These are phyloP conservation scores for Strigops habroptila DNA, from an alignment of 2,113 vertebrate species.

Conservation along the genomic window DNA sequence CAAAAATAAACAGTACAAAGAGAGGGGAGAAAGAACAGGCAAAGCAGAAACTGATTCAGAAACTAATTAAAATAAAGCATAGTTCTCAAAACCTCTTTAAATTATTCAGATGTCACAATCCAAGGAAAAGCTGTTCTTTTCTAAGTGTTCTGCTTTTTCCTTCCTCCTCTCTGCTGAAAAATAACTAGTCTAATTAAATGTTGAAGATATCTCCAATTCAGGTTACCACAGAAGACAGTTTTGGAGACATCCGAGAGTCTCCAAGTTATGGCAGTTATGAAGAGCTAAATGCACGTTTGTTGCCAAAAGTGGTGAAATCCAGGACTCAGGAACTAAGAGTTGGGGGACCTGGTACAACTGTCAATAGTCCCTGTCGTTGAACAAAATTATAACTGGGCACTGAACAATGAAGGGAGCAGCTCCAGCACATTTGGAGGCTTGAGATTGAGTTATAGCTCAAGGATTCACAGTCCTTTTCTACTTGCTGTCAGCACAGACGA, in stretches of 20 bases:
- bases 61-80: conserved; percentile 71
- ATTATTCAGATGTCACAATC: conserved; percentile 62
- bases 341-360: not conserved
- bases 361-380: not conserved
- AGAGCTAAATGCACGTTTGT: not conserved
- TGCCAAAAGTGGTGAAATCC: not conserved
- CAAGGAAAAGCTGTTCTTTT: conserved; percentile 30
- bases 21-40: not conserved
- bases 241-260: not conserved
- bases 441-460: not conserved
- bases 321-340: not conserved
- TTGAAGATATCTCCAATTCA: conserved; percentile 33
- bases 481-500: not conserved
- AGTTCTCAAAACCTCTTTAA: conserved; percentile 60
- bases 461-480: not conserved
- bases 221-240: not conserved
- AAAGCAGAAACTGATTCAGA: conserved; percentile 64
- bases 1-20: conserved; percentile 61
- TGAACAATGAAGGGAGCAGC: not conserved
- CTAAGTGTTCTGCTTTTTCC: conserved; percentile 40
- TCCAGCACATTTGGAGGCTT: not conserved
- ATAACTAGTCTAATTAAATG: conserved; percentile 65
- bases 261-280: not conserved
- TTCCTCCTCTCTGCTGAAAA: conserved; percentile 40
- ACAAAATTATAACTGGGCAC: not conserved